Base-by-base conservation (phyloP, 2,888 invertebrate species). In the Automeris io region DNA sequence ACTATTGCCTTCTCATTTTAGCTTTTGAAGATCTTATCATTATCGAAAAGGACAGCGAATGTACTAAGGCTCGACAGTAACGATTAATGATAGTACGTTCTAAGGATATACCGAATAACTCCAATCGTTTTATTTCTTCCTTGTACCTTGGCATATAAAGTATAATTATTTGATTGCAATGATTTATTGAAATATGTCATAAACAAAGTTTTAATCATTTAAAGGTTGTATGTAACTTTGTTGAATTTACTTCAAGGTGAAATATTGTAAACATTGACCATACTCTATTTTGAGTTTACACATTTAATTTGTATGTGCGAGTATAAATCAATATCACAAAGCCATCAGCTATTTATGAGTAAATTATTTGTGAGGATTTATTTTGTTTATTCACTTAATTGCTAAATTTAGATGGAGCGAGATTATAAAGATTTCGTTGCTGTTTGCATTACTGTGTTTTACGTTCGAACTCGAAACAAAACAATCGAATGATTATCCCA, bases 151-250 rank as follows among this genome's bases (percentile, higher is more conserved):
- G 16, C 16, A 29, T 29, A 29, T n/a, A n/a, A n/a, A n/a, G n/a
- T n/a, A n/a, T 29, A 29, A 29, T 29, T 16, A 16, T 29, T 29
- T 29, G 16, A n/a, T 6, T 16, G 16, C 29, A n/a, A 29, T 29
- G 29, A 29, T 29, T 29, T 29, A 29, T 29, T 29, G 29, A 29
- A 29, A n/a, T 29, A 16, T 9, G 12, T 26, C 7, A n/a, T 16
- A 29, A 29, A 29, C 16, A 16, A 16, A 16, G 19, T 16, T 11
- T 25, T 11, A 6, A 29, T 29, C 4, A 9, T 29, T 29, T 29
- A 29, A 29, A 29, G 29, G 29, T 13, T 29, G 16, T 16, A 8
- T 2, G 29, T 29, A n/a, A n/a, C n/a, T n/a, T 29, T 29, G 8
- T 2, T 8, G 16, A 29, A n/a, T 2, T 29, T 16, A 16, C n/a